Base-by-base conservation (phyloP, 2,888 invertebrate species). In the Lapara coniferarum region DNA sequence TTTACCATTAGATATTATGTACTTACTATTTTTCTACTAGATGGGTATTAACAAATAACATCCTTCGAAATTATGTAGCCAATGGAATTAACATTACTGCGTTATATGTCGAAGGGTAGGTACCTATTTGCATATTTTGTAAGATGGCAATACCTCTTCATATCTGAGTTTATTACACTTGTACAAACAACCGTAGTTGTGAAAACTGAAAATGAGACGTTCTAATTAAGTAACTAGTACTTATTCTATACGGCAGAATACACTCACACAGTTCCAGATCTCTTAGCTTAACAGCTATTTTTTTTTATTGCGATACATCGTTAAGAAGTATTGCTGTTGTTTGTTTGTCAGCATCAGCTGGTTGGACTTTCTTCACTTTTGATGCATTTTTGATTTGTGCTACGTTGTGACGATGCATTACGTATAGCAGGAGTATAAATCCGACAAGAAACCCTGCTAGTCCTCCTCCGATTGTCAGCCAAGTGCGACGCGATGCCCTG, bases 351-450 rank as follows among this genome's bases (percentile, higher is more conserved):
- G 78, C 76, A 56, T 82, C 85, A n/a, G 77, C 72, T 0, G 76
- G 67, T 0, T 87, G 83, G 10, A 80, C 82, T 2, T 81, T 72
- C 66, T 87, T 86, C 13, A 85, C 70, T 71, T 88, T 87, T 73
- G 85, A 83, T 10, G 81, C 83, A 52, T 84, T 86, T 71, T 90
- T 93, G 1, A 90, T 92, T 72, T 89, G 89, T 7, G 89, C 84
- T 14, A 93, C 94, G 77, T 94, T 94, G 76, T 90, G 87, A 25
- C 92, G 84, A 71, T 94, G 94, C 89, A 94, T 90, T 63, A 90
- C 73, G 78, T 90, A 94, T n/a, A 94, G 83, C 1, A 94, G 81
- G 49, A 93, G 78, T 12, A 94, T 91, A 78, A 94, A 94, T 10
- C 89, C 89, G 2, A 94, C 82, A 1, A 94, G 86, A 74, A 94